A percentile compares a stretch with the other conserved stretches of the same genome.
Conservation (phyloP, 2,113 vertebrate genomes). For the Amphiprion ocellaris region DNA sequence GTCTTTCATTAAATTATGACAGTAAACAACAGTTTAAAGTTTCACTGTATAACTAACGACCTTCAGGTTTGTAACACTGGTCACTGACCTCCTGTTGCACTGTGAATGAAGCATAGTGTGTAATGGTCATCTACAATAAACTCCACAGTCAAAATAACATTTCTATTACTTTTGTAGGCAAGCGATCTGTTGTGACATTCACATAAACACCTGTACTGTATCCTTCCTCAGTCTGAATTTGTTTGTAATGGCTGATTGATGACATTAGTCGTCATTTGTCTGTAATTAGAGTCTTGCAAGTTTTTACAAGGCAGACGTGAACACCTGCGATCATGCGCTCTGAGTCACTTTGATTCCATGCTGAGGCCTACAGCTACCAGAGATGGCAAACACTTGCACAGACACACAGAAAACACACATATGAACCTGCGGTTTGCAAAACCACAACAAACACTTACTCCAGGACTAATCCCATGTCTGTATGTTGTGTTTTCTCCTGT, state of each 20-base stretch:
- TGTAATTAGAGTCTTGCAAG: constrained; percentile 19
- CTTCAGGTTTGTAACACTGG: no score
- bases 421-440: constrained; percentile 52
- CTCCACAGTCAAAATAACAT: not conserved
- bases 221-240: constrained; percentile 18
- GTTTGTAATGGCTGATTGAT: constrained; percentile 35
- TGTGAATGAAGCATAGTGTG: not conserved
- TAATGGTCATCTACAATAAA: not conserved
- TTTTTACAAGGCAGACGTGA: constrained; percentile 32
- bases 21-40: no score
- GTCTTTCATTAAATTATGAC: no score
- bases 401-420: constrained; percentile 42
- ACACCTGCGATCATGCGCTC: constrained; percentile 39
- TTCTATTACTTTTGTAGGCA: not conserved
- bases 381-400: constrained; percentile 21
- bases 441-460: constrained; percentile 71
- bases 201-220: not conserved
- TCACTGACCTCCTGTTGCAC: not conserved
- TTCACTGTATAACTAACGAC: no score
- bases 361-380: constrained; percentile 30
- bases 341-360: constrained; percentile 39
- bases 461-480: constrained; percentile 61
- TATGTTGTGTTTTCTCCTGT: constrained; percentile 71
- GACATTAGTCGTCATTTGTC: constrained; percentile 33
- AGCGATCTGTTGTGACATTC: constrained; percentile 10